Evolutionary conservation across 2,113 vertebrate genomes (phyloP), one percentile per base, ranked within the genome.

Genomic region (Xiphophorus maculatus): DNA sequence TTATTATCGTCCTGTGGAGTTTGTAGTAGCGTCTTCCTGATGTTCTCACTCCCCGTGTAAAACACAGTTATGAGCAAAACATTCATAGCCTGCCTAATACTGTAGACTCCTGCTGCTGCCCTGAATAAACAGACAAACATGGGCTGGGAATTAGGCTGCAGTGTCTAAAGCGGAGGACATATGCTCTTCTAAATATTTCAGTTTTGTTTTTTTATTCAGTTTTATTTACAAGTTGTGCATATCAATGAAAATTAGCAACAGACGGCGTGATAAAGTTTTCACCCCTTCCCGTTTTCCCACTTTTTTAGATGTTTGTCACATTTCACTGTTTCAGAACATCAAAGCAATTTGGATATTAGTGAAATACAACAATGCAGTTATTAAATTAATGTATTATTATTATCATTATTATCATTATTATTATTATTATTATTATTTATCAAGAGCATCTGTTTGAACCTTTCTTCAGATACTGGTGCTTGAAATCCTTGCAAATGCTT

Each of bases 1-100:
- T 79, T 74, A 75, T 83, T 75, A 71, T 33, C 4, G 28, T 75
- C 81, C 81, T 78, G 66, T 72, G 42, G 74, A 58, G 64, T 70
- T 87, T 72, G 66, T 74, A 77, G 84, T 10, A 15, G 65, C 13
- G 42, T 44, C 37, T 64, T 30, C 28, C 62, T 66, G 65, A 66
- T 12, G 11, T 22, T 7, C 51, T 54, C 22, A 54, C 15, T 22
- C 22, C 2, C 22, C 22, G 66, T 2, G 51, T 35, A 83, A 74
- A 83, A 64, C 11, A 27, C 30, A 65, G 67, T 66, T 73, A 54
- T 19, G 30, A 75, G 68, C 73, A 51, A 71, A 63, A 66, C 68
- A 67, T 66, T 73, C 60, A 27, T 72, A 75, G 32, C 61, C 40
- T 1, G 42, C 14, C 32, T 64, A 17, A 70, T 33, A 28, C 28